Conservation (phyloP, 2,113 vertebrate genomes). For the Tauraco erythrolophus region DNA sequence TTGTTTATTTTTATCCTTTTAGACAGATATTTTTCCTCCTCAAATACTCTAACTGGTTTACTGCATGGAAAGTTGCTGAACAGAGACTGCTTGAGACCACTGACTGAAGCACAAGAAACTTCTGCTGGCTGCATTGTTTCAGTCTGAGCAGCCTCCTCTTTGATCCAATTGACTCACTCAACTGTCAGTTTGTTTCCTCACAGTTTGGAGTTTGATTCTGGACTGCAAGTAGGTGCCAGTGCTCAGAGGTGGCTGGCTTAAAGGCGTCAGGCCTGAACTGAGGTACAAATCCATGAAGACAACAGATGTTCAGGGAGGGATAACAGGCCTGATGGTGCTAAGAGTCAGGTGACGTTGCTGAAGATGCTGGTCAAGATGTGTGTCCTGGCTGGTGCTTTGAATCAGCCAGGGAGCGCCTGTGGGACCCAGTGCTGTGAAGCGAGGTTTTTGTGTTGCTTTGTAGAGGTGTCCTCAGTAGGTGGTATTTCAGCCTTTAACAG, state of each 20-base stretch:
- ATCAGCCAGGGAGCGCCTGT: not conserved
- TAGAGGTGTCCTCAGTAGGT: not conserved
- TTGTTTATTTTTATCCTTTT: not conserved
- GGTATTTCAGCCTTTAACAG: not conserved
- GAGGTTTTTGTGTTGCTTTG: not conserved
- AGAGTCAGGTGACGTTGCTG: rapidly evolving
- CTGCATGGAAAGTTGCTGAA: not conserved
- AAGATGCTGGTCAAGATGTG: not conserved
- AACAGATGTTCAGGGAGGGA: not conserved
- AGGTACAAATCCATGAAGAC: rapidly evolving
- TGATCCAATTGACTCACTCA: not conserved
- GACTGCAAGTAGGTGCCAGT: not conserved
- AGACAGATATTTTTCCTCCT: not conserved
- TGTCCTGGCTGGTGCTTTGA: not conserved
- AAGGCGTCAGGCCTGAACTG: not conserved
- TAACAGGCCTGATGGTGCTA: not conserved
- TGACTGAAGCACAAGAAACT: not conserved
- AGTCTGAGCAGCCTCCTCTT: not conserved
- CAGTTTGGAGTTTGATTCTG: not conserved
- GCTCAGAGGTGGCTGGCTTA: not conserved
- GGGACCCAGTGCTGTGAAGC: not conserved
- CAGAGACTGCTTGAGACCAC: not conserved
- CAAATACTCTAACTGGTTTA: not conserved
- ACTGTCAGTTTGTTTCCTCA: not conserved
- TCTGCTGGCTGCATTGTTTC: not conserved